phyloP scores from a whole-genome alignment of 1,140 invertebrate genomes.

The Globodera rostochiensis region DNA sequence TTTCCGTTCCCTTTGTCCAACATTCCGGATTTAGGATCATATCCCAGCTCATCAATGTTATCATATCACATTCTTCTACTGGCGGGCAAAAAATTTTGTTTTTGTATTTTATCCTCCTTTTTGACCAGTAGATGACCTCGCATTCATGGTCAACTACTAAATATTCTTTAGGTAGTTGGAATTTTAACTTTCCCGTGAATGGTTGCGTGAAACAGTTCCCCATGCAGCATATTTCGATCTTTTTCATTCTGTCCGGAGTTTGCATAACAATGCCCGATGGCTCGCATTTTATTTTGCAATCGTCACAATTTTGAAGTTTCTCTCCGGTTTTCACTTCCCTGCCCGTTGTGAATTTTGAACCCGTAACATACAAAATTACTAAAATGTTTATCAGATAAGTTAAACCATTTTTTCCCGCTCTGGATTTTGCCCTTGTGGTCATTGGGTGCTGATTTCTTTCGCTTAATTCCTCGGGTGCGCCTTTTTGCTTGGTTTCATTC shows the following conservation, averaged over 20 bases:
- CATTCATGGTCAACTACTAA: background rate
- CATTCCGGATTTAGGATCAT: background rate
- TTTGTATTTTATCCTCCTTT: background rate
- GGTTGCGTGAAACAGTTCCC: background rate
- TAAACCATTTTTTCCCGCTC: background rate
- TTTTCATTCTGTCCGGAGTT: background rate
- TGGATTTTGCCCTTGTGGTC: too few relatives aligned
- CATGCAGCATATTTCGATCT: background rate
- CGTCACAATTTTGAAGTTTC: background rate
- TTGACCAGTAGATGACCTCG: background rate
- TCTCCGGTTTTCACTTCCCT: background rate
- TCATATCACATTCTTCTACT: background rate
- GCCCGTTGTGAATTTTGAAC: background rate
- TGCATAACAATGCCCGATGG: background rate
- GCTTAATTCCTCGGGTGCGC: too few relatives aligned
- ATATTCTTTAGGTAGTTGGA: background rate
- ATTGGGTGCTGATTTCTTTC: too few relatives aligned
- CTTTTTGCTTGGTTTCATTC: too few relatives aligned
- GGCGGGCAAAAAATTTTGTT: background rate
- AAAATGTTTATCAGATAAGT: background rate
- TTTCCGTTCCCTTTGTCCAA: background rate
- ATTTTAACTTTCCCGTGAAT: background rate
- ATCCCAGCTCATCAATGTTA: background rate
- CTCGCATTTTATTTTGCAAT: background rate
- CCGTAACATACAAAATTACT: background rate